These are phyloP conservation scores for Argya squamiceps DNA, from an alignment of 2,797 vertebrate species.

Conservation along the genomic window DNA sequence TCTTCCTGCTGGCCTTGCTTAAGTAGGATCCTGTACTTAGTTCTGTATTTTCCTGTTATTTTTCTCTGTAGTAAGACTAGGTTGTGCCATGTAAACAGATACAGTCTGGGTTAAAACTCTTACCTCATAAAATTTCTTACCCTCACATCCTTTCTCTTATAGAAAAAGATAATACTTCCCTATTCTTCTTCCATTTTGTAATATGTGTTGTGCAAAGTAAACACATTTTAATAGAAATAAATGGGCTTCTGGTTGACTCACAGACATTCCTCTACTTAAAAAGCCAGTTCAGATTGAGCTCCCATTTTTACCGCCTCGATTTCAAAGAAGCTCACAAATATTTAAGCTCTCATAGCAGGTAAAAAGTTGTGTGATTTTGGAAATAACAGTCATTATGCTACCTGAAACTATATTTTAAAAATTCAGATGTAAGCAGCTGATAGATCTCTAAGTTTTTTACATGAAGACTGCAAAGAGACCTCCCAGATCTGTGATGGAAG, in stretches of 20 bases:
- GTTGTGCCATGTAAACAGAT: neutral
- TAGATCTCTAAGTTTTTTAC: neutral
- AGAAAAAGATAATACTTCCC: neutral
- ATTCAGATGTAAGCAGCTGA: neutral
- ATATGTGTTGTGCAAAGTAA: neutral
- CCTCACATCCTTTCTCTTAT: neutral
- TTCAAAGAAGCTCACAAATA: neutral
- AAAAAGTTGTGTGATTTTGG: neutral
- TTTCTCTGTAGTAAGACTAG: neutral
- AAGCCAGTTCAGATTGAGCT: neutral
- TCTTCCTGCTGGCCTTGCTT: neutral
- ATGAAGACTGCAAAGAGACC: neutral
- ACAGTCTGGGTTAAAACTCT: neutral
- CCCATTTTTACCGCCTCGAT: neutral
- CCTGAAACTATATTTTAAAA: neutral
- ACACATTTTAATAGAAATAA: neutral
- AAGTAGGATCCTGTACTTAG: neutral
- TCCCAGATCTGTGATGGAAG: neutral
- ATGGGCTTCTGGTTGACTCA: neutral
- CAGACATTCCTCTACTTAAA: neutral
- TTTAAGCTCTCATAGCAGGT: neutral
- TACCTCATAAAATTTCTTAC: neutral
- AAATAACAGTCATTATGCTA: neutral
- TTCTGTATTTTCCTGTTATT: neutral
- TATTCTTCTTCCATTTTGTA: neutral